Base-by-base conservation (phyloP, 2,113 vertebrate species). In the Scomber scombrus region DNA sequence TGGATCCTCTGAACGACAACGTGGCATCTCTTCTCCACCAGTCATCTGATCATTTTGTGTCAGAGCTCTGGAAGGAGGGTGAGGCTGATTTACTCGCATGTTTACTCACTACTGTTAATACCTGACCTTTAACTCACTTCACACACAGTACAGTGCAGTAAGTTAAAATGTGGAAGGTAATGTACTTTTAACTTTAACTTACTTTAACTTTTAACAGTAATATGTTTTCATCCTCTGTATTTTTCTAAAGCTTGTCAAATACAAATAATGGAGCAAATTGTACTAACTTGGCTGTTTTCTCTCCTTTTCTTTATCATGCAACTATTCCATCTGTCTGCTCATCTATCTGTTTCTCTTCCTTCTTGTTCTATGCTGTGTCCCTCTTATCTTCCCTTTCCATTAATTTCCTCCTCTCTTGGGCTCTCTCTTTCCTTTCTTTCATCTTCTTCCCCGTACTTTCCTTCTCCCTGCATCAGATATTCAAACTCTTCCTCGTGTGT, bases 21-120 rank as follows among this genome's bases (percentile, higher is more conserved):
- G 96, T 98, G 4, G 96, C 97, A 0, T 95, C 96, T 57, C 93
- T 98, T 40, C 94, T 98, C 12, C 97, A 98, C 84, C 96, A 97
- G 90, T 97, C 96, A 3, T 95, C 97, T 0, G 96, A 97, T 86
- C 94, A 94, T 76, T 96, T 97, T 66, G 96, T 97, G 0, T 96
- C 96, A 1, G 97, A 98, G 88, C 96, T 98, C 67, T 98, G 97
- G 97, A 97, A 96, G 87, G 97, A 98, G n/a, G 97, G 97, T 98
- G 84, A 95, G 95, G 43, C 47, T 58, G 10, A 29, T 58, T 52
- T 2, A 23, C 3, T 49, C n/a, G 50, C 45, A 19, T 1, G 2
- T 31, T 56, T 0, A 23, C 26, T 63, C 31, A 45, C 52, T 15
- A 11, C 11, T 54, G 29, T 66, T 11, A 21, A 16, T 50, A 62